Base-by-base conservation (phyloP, 1,140 invertebrate genomes). In the Coenobita brevimanus region DNA sequence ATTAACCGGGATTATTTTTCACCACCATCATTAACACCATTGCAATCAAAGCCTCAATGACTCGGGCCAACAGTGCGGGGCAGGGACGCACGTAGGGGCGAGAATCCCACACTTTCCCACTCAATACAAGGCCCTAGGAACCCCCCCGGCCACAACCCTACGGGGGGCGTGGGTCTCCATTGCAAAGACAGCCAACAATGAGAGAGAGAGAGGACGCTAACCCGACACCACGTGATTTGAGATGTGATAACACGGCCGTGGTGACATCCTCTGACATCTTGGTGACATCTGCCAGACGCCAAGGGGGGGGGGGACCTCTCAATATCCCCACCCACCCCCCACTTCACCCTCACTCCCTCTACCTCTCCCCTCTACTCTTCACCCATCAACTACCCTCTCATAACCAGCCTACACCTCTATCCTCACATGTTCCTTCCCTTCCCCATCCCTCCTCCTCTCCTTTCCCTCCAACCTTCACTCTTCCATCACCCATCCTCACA, bases 1-100 rank as follows among this genome's bases (percentile, higher is more conserved):
- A 87, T 87, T 87, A 87, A 87, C 76, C 84, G 36, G 76, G 64
- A 81, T 80, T 87, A 87, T 87, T 87, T 80, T 87, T 87, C 84
- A 71, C 84, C 46, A 78, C 76, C 76, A 87, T 87, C 84, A 87
- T 87, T 87, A 87, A 87, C 84, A 87, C 84, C 84, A 87, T 80
- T 87, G 84, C 84, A 87, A 87, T 87, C 64, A 81, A 80, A 87
- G 76, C 75, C 69, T 87, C 75, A 80, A 71, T 69, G 76, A 81
- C 38, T 38, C 36, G 38, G 69, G 71, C 62, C 50, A 46, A 81
- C 43, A 71, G 54, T n/a, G 83, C 38, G 46, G 57, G 10, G 36
- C 62, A n/a, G 41, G 0, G 33, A 21, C 24, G 33, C 36, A 57
- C 62, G 69, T 33, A 87, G 69, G 50, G 76, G 62, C 62, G 84